These are phyloP conservation scores for Rostratula benghalensis DNA, from an alignment of 2,113 vertebrate genomes.

Conservation along the genomic window DNA sequence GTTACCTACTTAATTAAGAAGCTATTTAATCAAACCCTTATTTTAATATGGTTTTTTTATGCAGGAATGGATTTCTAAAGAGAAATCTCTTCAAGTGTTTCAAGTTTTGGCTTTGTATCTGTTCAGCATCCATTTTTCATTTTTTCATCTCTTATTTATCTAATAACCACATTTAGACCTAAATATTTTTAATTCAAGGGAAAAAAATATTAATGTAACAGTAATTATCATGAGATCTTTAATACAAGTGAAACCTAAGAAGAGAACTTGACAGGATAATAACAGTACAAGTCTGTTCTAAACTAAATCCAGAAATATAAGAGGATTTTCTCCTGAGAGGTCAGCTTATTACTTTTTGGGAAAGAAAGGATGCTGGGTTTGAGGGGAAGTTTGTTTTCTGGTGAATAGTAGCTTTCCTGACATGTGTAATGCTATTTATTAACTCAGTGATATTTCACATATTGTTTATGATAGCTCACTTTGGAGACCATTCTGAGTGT, in stretches of 20 bases:
- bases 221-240: not conserved
- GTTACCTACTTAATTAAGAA: not conserved
- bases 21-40: not conserved
- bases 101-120: not conserved
- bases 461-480: not conserved
- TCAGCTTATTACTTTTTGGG: not conserved
- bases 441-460: not conserved
- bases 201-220: not conserved
- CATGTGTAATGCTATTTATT: not conserved
- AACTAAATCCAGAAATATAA: not conserved
- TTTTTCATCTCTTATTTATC: not conserved
- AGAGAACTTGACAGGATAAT: not conserved
- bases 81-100: not conserved
- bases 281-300: not conserved
- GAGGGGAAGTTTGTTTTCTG: not conserved
- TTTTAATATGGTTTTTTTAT: not conserved
- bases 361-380: not conserved
- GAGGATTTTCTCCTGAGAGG: not conserved
- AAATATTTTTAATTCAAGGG: not conserved
- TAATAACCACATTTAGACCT: not conserved
- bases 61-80: not conserved
- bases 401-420: not conserved
- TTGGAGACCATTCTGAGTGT: not conserved
- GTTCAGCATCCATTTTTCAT: not conserved
- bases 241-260: not conserved